phyloP scores from a whole-genome alignment of 53 echinoderm and acorn worm genomes.

The Holothuria scabra region DNA sequence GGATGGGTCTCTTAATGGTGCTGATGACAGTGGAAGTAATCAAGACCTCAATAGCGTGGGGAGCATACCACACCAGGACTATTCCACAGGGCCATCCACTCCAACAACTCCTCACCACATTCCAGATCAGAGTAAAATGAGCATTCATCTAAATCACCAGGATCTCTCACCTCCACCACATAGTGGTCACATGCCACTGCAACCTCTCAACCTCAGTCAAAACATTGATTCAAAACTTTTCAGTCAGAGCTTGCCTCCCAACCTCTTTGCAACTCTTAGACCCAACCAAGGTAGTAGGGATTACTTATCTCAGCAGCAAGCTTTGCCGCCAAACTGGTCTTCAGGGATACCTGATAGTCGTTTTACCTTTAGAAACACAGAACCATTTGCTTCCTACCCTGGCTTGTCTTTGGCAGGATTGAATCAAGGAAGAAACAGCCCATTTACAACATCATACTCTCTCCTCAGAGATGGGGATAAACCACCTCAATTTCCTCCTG shows the following conservation, averaged over 20 bases:
- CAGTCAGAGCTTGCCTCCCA: conserved; percentile 57
- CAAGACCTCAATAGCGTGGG: conserved; percentile 26
- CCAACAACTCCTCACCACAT: conserved; percentile 39
- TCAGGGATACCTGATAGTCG: not conserved
- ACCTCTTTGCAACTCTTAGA: conserved; percentile 15
- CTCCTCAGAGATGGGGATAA: conserved; percentile 19
- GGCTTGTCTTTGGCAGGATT: conserved; percentile 31
- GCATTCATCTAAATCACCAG: conserved; percentile 30
- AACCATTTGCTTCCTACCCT: conserved; percentile 22
- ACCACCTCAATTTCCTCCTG: conserved; percentile 20
- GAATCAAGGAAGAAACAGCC: conserved; percentile 38
- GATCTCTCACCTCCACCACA: conserved; percentile 42
- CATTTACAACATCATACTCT: conserved; percentile 37
- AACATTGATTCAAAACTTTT: conserved; percentile 66
- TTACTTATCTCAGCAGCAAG: conserved; percentile 25
- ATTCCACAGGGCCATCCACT: conserved; percentile 25
- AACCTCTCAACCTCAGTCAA: conserved; percentile 90
- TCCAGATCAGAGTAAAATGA: conserved; percentile 4
- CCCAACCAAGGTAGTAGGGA: conserved; percentile 37
- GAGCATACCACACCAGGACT: conserved; percentile 44
- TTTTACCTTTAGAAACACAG: conserved; percentile 26
- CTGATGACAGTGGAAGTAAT: conserved; percentile 43
- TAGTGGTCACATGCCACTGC: conserved; percentile 27
- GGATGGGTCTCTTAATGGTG: conserved; percentile 35
- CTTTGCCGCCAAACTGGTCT: conserved; percentile 36